These are phyloP conservation scores for Drosophila ananassae DNA, from an alignment of 1,140 invertebrate species.

Conservation along the genomic window DNA sequence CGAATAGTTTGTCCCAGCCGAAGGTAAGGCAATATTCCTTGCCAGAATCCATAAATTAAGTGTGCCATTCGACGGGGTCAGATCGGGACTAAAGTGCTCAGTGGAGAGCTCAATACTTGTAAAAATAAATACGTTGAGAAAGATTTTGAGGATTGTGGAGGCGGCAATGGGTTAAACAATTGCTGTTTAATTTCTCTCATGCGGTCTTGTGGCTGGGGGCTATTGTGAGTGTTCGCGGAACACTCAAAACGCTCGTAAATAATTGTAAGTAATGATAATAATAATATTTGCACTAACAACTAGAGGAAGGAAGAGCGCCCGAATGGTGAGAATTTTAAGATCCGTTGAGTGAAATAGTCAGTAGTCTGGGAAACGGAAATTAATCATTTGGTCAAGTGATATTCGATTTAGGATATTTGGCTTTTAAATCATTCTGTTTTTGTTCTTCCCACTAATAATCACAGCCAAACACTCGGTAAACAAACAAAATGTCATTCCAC, in stretches of 20 bases:
- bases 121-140: slow-evolving; percentile 31
- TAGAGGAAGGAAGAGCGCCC: background rate
- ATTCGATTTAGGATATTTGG: background rate
- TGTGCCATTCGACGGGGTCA: slow-evolving; percentile 49
- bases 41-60: slow-evolving; percentile 34
- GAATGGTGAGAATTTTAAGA: slow-evolving; percentile 12
- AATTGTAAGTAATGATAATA: slow-evolving; percentile 60
- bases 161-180: slow-evolving; percentile 33
- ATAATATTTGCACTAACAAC: slow-evolving; percentile 51
- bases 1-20: slow-evolving; percentile 18
- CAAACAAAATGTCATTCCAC: slow-evolving; percentile 46
- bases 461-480: slow-evolving; percentile 17
- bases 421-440: background rate
- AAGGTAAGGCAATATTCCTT: slow-evolving; percentile 22
- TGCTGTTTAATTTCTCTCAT: slow-evolving; percentile 66
- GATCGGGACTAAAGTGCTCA: slow-evolving; percentile 2
- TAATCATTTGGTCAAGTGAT: background rate
- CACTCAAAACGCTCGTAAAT: slow-evolving; percentile 51
- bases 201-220: slow-evolving; percentile 20
- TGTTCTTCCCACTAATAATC: slow-evolving; percentile 6
- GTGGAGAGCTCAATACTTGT: slow-evolving; percentile 2
- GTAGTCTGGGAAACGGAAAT: slow-evolving; percentile 21
- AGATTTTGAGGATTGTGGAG: slow-evolving; percentile 4
- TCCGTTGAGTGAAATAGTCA: slow-evolving; percentile 25
- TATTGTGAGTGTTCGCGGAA: slow-evolving; percentile 2